Evolutionary conservation across 2,113 vertebrate genomes (phyloP).

Genomic region (Rutilus rutilus): DNA sequence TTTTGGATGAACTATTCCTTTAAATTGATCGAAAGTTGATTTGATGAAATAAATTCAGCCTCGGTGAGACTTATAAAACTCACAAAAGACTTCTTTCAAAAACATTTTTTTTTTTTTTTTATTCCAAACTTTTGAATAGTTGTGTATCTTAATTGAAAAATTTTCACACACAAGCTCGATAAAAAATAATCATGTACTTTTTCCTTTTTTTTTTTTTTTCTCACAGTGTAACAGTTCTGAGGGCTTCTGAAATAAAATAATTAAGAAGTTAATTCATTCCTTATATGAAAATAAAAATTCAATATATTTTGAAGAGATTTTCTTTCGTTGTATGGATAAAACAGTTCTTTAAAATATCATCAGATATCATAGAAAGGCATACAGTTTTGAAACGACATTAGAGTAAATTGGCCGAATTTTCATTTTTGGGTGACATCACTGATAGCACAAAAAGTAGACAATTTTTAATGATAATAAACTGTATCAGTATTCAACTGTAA

Average conservation of each 20-base stretch:
- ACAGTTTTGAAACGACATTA: not conserved
- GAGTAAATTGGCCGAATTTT: not conserved
- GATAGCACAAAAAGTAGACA: not conserved
- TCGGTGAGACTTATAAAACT: not conserved
- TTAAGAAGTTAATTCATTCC: no score
- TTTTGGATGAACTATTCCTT: no score
- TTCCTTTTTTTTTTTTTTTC: no score
- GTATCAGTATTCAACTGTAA: not conserved
- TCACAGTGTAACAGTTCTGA: not conserved
- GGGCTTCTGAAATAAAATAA: not conserved
- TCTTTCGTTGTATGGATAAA: not conserved
- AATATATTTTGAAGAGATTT: no score
- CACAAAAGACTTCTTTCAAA: not conserved
- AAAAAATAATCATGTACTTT: not conserved
- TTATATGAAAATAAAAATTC: no score
- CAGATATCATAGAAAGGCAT: not conserved
- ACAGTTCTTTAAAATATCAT: not conserved
- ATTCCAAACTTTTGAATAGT: not conserved
- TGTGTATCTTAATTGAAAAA: not conserved
- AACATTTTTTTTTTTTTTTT: no score
- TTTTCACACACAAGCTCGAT: not conserved
- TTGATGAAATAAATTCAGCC: not conserved
- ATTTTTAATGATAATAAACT: not conserved
- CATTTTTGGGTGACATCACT: not conserved
- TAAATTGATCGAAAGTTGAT: no score